phyloP scores from a whole-genome alignment of 2,113 vertebrate genomes.

The Peromyscus polionotus region DNA sequence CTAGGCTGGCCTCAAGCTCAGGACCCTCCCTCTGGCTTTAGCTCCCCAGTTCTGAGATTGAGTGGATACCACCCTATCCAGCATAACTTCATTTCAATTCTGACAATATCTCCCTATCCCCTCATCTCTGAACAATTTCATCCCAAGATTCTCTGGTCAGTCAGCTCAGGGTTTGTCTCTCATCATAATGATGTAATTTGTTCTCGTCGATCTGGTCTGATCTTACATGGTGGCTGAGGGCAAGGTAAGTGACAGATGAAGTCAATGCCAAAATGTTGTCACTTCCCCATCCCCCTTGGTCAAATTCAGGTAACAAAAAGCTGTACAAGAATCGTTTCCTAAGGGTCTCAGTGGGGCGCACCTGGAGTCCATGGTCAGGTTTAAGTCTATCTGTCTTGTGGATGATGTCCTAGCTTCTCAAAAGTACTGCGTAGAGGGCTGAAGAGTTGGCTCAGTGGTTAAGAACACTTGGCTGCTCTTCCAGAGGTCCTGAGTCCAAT shows the following conservation, averaged over 20 bases:
- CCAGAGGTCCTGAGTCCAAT: neutral
- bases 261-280: neutral
- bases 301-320: neutral
- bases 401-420: neutral
- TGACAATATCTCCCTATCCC: neutral
- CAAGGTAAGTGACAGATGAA: neutral
- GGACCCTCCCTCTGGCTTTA: neutral
- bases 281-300: neutral
- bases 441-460: neutral
- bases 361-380: neutral
- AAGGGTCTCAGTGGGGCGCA: neutral
- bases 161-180: neutral
- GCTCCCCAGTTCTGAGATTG: neutral
- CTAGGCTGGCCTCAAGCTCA: neutral
- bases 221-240: neutral
- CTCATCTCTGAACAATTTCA: neutral
- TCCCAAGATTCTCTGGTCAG: neutral
- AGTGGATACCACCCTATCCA: neutral
- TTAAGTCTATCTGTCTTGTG: neutral
- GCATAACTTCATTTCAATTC: too few species aligned
- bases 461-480: neutral
- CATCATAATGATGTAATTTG: too few species aligned
- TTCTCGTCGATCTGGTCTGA: neutral
- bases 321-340: neutral
- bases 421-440: neutral